These are phyloP conservation scores for Exocentrus adspersus DNA, from an alignment of 2,888 invertebrate species.

Conservation along the genomic window DNA sequence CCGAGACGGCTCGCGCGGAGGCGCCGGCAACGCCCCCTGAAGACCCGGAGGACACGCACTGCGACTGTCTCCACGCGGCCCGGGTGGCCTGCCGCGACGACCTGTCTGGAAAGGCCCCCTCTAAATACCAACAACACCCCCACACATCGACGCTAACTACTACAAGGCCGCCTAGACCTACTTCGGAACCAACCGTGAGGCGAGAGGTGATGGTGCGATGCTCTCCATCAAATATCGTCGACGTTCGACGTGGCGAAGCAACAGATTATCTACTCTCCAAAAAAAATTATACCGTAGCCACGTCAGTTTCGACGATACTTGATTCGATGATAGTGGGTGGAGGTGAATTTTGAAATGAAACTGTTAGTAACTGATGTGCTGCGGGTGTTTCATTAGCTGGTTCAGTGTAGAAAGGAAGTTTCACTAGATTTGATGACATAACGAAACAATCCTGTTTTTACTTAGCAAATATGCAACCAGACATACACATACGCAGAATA, in stretches of 20 bases:
- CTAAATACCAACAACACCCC: conserved; percentile 65
- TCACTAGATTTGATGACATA: no score
- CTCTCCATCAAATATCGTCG: neutral
- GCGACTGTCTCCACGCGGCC: conserved; percentile 88
- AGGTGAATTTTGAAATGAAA: conserved; percentile 14
- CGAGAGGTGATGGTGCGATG: neutral
- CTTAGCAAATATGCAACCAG: no score
- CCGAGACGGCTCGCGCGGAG: conserved; percentile 77
- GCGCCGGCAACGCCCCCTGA: conserved; percentile 64
- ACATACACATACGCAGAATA: no score
- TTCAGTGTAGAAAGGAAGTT: conserved; percentile 16
- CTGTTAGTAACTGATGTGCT: conserved; percentile 29
- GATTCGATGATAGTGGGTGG: neutral
- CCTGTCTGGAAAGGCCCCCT: conserved; percentile 79
- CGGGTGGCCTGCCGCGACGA: conserved; percentile 87
- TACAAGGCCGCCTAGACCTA: conserved; percentile 38
- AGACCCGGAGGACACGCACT: conserved; percentile 75
- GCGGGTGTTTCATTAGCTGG: conserved; percentile 28
- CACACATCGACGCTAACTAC: conserved; percentile 56
- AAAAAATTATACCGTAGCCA: neutral
- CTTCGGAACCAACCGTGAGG: conserved; percentile 1
- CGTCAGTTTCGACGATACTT: neutral
- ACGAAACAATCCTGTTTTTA: no score
- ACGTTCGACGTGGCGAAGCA: no score
- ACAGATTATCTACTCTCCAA: no score